A percentile compares a stretch with the other conserved stretches of the same genome.
Conservation (phyloP, 2,797 vertebrate species). For the Platalea minor region DNA sequence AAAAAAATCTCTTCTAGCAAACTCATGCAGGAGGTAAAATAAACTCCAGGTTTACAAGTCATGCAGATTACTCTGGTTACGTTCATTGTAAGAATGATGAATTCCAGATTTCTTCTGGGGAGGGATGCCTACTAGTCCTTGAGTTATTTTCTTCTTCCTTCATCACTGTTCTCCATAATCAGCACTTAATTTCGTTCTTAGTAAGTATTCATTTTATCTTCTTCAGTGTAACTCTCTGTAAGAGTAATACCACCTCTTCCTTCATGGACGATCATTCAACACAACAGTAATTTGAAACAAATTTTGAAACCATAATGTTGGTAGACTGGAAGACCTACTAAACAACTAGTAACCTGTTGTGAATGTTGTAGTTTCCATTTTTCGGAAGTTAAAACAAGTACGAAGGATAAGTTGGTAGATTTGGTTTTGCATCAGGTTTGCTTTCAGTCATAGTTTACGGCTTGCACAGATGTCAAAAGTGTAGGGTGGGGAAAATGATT, state of each 20-base stretch:
- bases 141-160: background rate
- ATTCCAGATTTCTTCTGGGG: background rate
- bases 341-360: background rate
- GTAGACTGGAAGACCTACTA: background rate
- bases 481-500: background rate
- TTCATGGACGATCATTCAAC: background rate
- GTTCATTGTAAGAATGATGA: background rate
- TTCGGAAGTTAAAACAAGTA: background rate
- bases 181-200: background rate
- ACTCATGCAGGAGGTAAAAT: background rate
- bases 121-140: background rate
- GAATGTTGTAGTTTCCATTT: background rate
- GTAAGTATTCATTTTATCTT: background rate
- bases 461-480: background rate
- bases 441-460: background rate
- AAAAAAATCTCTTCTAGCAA: background rate
- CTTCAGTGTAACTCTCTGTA: background rate
- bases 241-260: background rate
- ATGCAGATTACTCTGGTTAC: background rate
- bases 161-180: background rate
- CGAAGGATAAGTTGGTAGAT: background rate
- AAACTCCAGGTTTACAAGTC: background rate
- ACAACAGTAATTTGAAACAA: background rate
- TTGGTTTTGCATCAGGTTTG: background rate
- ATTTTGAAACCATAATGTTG: background rate